Evolutionary conservation across 2,797 vertebrate species (phyloP).

Genomic region (Xerus rutilus): DNA sequence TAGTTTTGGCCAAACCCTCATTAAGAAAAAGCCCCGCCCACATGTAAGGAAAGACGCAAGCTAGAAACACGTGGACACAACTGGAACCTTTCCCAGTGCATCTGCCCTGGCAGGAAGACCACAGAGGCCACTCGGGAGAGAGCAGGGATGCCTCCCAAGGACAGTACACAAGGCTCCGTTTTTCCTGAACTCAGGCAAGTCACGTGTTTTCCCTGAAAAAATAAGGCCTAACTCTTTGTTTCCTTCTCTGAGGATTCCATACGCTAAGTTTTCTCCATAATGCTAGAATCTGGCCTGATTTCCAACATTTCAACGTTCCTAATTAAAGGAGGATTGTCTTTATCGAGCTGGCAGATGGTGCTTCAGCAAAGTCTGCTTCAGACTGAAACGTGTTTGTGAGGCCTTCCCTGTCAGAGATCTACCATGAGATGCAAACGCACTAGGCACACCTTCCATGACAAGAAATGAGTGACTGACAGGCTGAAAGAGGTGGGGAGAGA

Average conservation of each 20-base stretch:
- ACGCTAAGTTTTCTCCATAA: conserved; percentile 64
- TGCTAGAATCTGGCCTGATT: conserved; percentile 68
- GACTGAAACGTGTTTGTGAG: background rate
- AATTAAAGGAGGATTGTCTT: conserved; percentile 69
- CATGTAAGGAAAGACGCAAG: background rate
- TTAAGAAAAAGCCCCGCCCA: background rate
- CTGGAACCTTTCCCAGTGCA: background rate
- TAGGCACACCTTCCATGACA: background rate
- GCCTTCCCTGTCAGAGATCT: conserved; percentile 17
- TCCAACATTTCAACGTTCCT: conserved; percentile 63
- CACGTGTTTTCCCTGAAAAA: conserved; percentile 41
- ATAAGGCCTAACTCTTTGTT: background rate
- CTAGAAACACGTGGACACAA: background rate
- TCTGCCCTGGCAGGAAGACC: background rate
- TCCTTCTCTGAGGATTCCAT: conserved; percentile 56
- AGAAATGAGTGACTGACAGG: background rate
- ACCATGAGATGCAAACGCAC: conserved; percentile 26
- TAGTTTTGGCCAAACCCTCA: conserved; percentile 3
- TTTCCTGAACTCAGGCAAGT: background rate
- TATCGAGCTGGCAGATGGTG: conserved; percentile 63
- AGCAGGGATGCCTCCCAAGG: background rate
- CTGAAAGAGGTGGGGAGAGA: background rate
- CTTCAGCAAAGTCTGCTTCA: conserved; percentile 30
- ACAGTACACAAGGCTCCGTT: background rate
- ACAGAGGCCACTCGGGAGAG: background rate